Evolutionary conservation across 2,113 vertebrate genomes (phyloP).

Genomic region (Cacatua alba): DNA sequence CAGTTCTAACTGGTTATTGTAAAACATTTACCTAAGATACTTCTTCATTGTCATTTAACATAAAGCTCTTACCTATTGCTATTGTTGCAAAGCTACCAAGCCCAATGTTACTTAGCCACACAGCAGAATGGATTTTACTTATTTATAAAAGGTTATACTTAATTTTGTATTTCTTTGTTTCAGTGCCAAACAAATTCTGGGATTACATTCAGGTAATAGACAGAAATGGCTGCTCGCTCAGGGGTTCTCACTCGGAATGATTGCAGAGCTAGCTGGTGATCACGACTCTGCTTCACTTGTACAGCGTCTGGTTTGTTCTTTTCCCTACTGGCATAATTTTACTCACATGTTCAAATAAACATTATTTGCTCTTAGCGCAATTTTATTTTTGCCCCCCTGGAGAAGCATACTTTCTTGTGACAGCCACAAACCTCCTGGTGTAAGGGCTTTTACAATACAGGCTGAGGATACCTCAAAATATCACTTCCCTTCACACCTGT

Average conservation of each 20-base stretch:
- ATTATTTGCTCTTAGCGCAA: neutral
- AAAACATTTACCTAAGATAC: neutral
- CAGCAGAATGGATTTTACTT: neutral
- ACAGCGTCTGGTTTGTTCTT: neutral
- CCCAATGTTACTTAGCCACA: neutral
- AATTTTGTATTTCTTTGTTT: neutral
- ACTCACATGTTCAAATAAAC: conserved; percentile 6
- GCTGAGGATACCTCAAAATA: neutral
- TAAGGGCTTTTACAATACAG: neutral
- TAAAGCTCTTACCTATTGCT: neutral
- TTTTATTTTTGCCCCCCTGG: neutral
- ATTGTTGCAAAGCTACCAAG: neutral
- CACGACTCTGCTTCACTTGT: neutral
- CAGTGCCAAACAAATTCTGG: conserved; percentile 30
- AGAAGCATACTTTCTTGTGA: neutral
- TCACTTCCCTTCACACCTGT: neutral
- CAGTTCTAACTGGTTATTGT: neutral
- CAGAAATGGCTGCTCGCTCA: neutral
- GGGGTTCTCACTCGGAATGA: neutral
- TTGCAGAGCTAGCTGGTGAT: neutral
- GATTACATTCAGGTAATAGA: conserved; percentile 5
- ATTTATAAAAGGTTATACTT: neutral
- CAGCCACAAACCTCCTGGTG: neutral
- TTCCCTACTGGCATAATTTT: neutral
- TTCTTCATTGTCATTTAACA: neutral